Conservation (phyloP, 2,113 vertebrate species). For the Rhineura floridana region DNA sequence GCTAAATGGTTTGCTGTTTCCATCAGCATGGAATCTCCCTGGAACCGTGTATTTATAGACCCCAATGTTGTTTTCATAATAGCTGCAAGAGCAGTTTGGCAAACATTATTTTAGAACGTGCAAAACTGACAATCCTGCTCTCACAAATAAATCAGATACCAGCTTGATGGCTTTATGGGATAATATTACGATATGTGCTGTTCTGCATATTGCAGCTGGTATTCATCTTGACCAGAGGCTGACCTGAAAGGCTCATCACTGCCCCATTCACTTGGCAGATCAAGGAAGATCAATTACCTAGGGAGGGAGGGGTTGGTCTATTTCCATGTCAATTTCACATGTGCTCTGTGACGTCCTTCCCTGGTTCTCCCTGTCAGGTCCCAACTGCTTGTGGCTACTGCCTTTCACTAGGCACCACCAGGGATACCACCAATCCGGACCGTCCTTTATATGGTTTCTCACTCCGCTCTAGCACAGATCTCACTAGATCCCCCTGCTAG, state of each 20-base stretch:
- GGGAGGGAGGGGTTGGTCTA: too few species aligned
- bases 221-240: conserved; percentile 13
- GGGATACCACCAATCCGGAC: too few species aligned
- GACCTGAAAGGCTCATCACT: neutral
- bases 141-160: neutral
- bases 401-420: too few species aligned
- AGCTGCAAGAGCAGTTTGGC: conserved; percentile 14
- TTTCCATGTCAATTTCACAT: too few species aligned
- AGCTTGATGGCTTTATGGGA: neutral
- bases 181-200: neutral
- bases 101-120: conserved; percentile 44
- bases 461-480: too few species aligned
- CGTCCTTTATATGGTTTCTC: too few species aligned
- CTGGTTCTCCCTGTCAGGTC: too few species aligned
- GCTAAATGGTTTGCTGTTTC: conserved; percentile 30
- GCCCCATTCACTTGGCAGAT: too few species aligned
- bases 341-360: too few species aligned
- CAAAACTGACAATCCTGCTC: conserved; percentile 36
- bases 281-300: too few species aligned
- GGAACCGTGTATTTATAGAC: conserved; percentile 53
- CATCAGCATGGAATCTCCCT: conserved; percentile 39
- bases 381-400: too few species aligned
- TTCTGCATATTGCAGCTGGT: neutral
- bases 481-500: too few species aligned
- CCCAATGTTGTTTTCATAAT: conserved; percentile 48